Percentiles rank a stretch among this genome's conserved stretches.
Conservation (phyloP, 2,888 invertebrate genomes). For the Meteorus colon region DNA sequence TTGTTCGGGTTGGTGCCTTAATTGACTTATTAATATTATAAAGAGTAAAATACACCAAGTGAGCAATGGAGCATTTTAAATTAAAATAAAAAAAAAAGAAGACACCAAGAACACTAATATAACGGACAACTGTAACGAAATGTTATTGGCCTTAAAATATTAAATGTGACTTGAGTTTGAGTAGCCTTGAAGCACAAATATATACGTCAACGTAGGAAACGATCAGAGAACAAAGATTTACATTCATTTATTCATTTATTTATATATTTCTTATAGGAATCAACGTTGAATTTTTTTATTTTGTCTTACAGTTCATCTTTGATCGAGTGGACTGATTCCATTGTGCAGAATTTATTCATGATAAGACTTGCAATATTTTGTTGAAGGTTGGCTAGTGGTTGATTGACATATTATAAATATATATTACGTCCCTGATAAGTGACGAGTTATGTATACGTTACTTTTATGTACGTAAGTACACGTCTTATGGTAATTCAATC, state of each 20-base stretch:
- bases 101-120: neutral
- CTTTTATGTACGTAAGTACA: neutral
- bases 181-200: neutral
- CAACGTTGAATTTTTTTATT: neutral
- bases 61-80: conserved; percentile 6
- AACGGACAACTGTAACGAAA: neutral
- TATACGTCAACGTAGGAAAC: neutral
- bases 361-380: neutral
- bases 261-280: neutral
- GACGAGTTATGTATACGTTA: neutral
- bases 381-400: neutral
- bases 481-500: neutral
- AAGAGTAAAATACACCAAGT: neutral
- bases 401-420: neutral
- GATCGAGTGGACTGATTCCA: neutral
- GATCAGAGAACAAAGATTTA: neutral
- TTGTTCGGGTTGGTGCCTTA: neutral
- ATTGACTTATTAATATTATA: conserved; percentile 13
- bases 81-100: neutral
- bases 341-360: neutral
- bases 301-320: neutral
- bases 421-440: neutral
- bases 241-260: neutral
- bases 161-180: neutral
- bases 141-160: conserved; percentile 4